These are phyloP conservation scores for Rhagologus leucostigma DNA, from an alignment of 2,113 vertebrate species.

Conservation along the genomic window DNA sequence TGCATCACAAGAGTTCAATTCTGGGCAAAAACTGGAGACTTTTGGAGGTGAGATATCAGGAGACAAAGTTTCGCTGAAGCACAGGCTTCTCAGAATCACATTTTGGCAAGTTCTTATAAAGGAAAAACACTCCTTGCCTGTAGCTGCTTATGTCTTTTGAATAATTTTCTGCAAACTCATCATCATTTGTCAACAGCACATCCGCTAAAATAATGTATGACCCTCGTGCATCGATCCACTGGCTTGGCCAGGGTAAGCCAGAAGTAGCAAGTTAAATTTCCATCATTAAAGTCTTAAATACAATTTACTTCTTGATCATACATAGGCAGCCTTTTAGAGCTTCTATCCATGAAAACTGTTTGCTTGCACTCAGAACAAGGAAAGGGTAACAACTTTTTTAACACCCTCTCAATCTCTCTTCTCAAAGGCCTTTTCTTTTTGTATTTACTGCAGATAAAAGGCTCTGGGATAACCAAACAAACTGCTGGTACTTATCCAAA, in stretches of 20 bases:
- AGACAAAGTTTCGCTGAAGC: neutral
- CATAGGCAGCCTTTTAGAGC: neutral
- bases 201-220: neutral
- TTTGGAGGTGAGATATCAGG: neutral
- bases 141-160: neutral
- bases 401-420: neutral
- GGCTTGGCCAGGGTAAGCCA: neutral
- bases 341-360: neutral
- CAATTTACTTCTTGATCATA: neutral
- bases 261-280: neutral
- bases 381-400: constrained; percentile 19
- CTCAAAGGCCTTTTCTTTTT: constrained; percentile 27
- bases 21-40: neutral
- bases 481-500: constrained; percentile 27
- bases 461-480: constrained; percentile 34
- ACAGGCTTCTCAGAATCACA: neutral
- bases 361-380: neutral
- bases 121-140: neutral
- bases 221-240: neutral
- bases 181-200: neutral
- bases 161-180: neutral
- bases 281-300: neutral
- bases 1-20: neutral
- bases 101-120: neutral
- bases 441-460: constrained; percentile 14